A percentile compares a stretch with the other conserved stretches of the same genome.
These are phyloP conservation scores for Mesitornis unicolor DNA, from an alignment of 2,113 vertebrate genomes.

Conservation along the genomic window DNA sequence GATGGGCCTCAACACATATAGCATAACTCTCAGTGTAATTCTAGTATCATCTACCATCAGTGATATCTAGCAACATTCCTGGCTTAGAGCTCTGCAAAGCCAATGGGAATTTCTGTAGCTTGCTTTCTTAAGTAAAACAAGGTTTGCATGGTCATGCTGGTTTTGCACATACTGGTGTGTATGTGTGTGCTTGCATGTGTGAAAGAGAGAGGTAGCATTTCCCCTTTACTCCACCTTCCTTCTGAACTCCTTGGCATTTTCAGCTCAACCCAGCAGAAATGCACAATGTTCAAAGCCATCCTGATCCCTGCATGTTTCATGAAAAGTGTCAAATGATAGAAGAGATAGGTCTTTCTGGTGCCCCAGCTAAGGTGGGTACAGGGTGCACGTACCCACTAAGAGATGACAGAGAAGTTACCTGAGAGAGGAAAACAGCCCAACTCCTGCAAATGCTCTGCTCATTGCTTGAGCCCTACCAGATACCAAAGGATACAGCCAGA, in stretches of 20 bases:
- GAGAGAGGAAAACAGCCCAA: not conserved
- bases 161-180: not conserved
- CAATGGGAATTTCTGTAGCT: not conserved
- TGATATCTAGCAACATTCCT: not conserved
- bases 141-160: not conserved
- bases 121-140: not conserved
- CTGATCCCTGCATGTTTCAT: not conserved
- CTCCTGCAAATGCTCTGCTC: not conserved
- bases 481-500: not conserved
- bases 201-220: not conserved
- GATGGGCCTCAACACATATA: rapidly evolving
- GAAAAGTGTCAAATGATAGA: not conserved
- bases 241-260: not conserved
- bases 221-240: not conserved
- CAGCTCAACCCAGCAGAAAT: not conserved
- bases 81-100: not conserved
- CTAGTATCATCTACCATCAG: not conserved
- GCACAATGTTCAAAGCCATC: not conserved
- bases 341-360: not conserved
- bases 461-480: not conserved
- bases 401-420: not conserved
- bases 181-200: no score
- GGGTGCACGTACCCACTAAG: not conserved
- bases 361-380: not conserved
- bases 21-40: not conserved